Evolutionary conservation across 2,797 vertebrate genomes (phyloP), one percentile per base, ranked within the genome.

Genomic region (Moxostoma hubbsi): DNA sequence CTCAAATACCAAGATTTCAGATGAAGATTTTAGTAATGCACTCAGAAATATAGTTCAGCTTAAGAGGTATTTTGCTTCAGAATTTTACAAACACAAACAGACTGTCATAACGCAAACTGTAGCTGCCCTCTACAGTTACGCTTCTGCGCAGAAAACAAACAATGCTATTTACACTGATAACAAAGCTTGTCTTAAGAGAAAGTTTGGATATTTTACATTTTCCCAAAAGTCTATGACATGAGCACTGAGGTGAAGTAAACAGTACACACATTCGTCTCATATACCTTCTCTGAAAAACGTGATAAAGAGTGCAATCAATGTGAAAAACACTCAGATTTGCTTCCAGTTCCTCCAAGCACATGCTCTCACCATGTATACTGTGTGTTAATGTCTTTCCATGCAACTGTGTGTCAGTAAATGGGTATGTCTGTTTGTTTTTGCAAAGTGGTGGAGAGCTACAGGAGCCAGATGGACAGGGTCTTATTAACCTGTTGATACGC

Each of bases 391-490:
- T 55, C 66, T 61, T 76, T 70, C 63, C 47, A 57, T 71, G 62
- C 24, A 36, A 18, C 5, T n/a, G 45, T 15, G 50, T 57, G 73
- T 61, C 58, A 69, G 75, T 65, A 45, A 71, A 66, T 7, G 13
- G 70, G 79, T 69, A 75, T 79, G 74, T 24, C 24, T 24, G 24
- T 24, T 24, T 70, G 63, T 72, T 71, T 73, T 49, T 76, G 79
- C 62, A 12, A 78, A 13, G 54, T 24, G 63, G 83, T 82, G 73
- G 54, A 72, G 78, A 54, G 75, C 77, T 77, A 75, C 63, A 78
- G 76, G 81, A 84, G 71, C 66, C 67, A 78, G 75, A 79, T 71
- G 73, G 81, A 85, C 85, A 82, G 83, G 77, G 3, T 24, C 24
- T 24, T 24, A 24, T 24, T 24, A 24, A 24, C 24, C 24, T 24